phyloP scores from a whole-genome alignment of 2,888 invertebrate genomes.

The Disparrhopalites patrizii region DNA sequence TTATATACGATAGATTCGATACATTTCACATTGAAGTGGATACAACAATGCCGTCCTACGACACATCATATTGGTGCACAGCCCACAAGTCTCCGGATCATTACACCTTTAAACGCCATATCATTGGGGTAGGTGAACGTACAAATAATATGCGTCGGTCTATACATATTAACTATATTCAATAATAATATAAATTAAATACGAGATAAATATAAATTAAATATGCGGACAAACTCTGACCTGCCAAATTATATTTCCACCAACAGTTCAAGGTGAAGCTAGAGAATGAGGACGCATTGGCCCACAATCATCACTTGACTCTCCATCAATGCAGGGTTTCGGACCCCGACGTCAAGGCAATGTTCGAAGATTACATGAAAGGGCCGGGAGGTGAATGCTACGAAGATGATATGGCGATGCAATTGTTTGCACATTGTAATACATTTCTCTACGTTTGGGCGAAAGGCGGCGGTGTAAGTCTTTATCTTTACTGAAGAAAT shows the following conservation, averaged over 20 bases:
- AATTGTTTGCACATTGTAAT: not conserved
- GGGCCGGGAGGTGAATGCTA: conserved; percentile 1
- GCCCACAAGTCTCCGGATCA: not conserved
- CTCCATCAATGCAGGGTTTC: not conserved
- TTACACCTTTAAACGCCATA: not conserved
- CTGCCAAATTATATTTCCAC: too few relatives aligned
- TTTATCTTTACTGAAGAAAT: too few relatives aligned
- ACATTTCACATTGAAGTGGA: not conserved
- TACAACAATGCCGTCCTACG: not conserved
- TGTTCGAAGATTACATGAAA: not conserved
- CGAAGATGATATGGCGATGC: not conserved
- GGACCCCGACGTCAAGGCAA: conserved; percentile 1
- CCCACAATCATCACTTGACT: conserved; percentile 2
- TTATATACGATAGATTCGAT: conserved; percentile 2
- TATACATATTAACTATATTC: too few relatives aligned
- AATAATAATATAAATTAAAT: too few relatives aligned
- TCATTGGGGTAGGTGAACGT: conserved; percentile 10
- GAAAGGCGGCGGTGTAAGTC: conserved; percentile 17
- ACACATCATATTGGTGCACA: conserved; percentile 3
- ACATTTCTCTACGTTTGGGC: conserved; percentile 13
- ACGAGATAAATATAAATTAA: too few relatives aligned
- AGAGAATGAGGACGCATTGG: not conserved
- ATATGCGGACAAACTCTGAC: not conserved
- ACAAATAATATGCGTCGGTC: too few relatives aligned
- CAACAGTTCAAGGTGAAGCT: conserved; percentile 1